Evolutionary conservation across 2,888 invertebrate genomes (phyloP), one percentile per base, ranked within the genome.

Genomic region (Erebia ligea): DNA sequence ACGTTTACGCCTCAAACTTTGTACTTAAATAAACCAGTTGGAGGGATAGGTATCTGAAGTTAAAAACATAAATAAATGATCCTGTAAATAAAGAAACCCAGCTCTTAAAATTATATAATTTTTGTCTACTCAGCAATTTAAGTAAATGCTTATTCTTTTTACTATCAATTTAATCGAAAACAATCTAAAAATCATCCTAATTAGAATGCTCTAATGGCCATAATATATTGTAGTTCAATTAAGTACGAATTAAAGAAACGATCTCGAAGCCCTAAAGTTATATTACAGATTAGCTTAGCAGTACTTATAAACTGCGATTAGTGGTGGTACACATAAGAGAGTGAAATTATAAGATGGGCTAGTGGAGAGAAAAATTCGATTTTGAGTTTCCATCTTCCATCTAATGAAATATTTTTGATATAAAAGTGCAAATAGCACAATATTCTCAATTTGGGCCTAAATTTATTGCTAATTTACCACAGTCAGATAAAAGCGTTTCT

Each of bases 401-500:
- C 54, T 54, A 8, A 50, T 9, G 17, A 9, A 52, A 52, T 8
- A 19, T 54, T 54, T 10, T n/a, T n/a, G 3, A 50, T 19, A 54
- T 54, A 42, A 59, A 42, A 42, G n/a, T 17, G n/a, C 34, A 25
- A n/a, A 58, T 34, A 34, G 25, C 34, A 58, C 59, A 40, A 40
- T 11, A 40, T 5, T 6, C 6, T 13, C 6, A 57, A 57, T 13
- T 3, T 57, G 11, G 56, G 21, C 6, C 13, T 57, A 50, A 50
- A 19, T 59, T 42, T 42, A 19, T 61, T 19, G 17, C 48, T 62
- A 15, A 50, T 56, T 67, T 11, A 56, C 71, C 74, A 70, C 71
- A 75, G 67, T 69, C 72, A 68, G 74, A 68, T 34, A 61, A 65
- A 73, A 73, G 63, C 69, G 65, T 62, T 74, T 69, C 45, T 61